Base-by-base conservation (phyloP, 2,113 vertebrate species). In the Silurus meridionalis region DNA sequence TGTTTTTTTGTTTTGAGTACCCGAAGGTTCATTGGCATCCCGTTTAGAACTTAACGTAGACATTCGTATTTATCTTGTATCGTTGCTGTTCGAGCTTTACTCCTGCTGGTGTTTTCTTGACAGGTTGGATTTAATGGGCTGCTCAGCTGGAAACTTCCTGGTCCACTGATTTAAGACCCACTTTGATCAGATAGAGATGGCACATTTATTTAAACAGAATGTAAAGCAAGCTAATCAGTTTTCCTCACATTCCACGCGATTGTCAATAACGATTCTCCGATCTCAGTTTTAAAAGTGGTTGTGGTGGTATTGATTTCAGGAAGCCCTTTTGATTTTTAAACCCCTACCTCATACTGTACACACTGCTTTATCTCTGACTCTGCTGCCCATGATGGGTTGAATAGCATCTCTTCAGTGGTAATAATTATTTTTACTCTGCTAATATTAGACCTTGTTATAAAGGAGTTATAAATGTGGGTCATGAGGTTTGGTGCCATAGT, bases 281-380 rank as follows among this genome's bases (percentile, higher is more conserved):
- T 10, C 75, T 23, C 84, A 25, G 80, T 28, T 87, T 52, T 53
- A 80, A 10, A 46, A 85, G 60, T 77, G 84, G n/a, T 83, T 55
- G 57, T 86, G 53, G 75, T 37, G 69, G 11, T 81, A 85, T 88
- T 86, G 89, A 90, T 90, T 86, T 85, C 48, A 78, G 79, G 83
- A 82, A 80, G 83, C 64, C 81, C 19, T 66, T 80, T 83, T 63
- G 78, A 64, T 80, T 87, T 60, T 64, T 37, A 37, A 37, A 80
- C 58, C 64, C 77, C 61, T 28, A 67, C 4, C 50, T 48, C 75
- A 25, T 23, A 37, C 75, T 84, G 64, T 80, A 53, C 63, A 7
- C 63, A 7, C 83, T 55, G 21, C 57, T 48, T 85, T 78, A 87
- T 89, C 88, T 89, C 23, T 69, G 66, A 19, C 37, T 81, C 46